Conservation (phyloP, 2,888 invertebrate genomes). For the Dilophus febrilis region DNA sequence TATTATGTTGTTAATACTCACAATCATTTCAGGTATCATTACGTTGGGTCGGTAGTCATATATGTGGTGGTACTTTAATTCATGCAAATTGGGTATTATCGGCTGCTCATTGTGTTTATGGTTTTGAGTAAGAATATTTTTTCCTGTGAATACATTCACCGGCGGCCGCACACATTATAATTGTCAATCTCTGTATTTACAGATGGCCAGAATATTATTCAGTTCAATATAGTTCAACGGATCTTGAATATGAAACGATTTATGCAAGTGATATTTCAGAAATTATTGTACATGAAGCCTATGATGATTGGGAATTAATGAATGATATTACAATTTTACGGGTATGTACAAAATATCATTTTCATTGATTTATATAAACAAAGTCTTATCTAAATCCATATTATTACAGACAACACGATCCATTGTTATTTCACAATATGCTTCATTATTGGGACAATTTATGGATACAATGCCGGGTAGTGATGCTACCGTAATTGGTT, state of each 20-base stretch:
- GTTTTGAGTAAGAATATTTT: neutral
- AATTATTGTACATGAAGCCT: slow-evolving; percentile 20
- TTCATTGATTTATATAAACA: neutral
- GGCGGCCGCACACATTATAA: neutral
- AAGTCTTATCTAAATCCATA: slow-evolving; percentile 8
- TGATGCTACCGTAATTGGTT: slow-evolving; percentile 22
- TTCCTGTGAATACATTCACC: neutral
- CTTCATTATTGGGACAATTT: slow-evolving; percentile 8
- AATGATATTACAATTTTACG: slow-evolving; percentile 19
- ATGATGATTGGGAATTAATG: slow-evolving; percentile 16
- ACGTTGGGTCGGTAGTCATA: neutral
- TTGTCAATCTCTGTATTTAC: too few relatives aligned
- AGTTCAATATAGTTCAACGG: neutral
- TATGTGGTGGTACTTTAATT: neutral
- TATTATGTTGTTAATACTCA: too few relatives aligned
- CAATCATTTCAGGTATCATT: slow-evolving; percentile 2
- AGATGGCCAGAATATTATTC: neutral
- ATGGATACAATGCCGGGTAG: slow-evolving; percentile 9
- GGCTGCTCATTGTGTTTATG: neutral
- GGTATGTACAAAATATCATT: too few relatives aligned
- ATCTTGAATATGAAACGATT: neutral
- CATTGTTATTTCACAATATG: neutral
- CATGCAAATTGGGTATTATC: neutral
- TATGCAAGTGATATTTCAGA: slow-evolving; percentile 15
- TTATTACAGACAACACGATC: slow-evolving; percentile 12